Base-by-base conservation (phyloP, 2,888 invertebrate genomes). In the Crepidodera aurea region DNA sequence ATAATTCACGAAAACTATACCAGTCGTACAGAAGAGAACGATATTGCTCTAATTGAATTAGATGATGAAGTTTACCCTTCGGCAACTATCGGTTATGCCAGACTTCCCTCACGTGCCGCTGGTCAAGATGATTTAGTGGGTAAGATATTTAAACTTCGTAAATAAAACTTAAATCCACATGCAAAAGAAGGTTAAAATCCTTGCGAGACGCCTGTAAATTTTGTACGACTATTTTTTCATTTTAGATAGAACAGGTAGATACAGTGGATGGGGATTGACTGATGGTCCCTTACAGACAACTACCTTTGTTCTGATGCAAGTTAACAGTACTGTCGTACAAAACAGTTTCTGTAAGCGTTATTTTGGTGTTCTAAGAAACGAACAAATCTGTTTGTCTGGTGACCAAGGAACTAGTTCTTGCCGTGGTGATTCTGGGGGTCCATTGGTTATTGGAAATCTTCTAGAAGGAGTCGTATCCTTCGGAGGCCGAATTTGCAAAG, bases 221-320 rank as follows among this genome's bases (percentile, higher is more conserved):
- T 27, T 6, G 27, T 27, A 27, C 7, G 7, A 7, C 7, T 27
- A 6, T 27, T 6, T 27, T 7, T 27, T 27, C 27, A 27, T 61
- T 61, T 29, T 27, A 50, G 65, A 60, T 6, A 15, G 34, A 12
- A 46, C 15, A 16, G 67, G 51, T 0, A 67, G 51, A 53, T 34
- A 66, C n/a, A 69, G 69, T 46, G 69, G 69, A 1, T 69, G 69
- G 69, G 69, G 69, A 7, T 44, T 63, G n/a, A 58, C 61, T 15
- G 42, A 50, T 16, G 69, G 63, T n/a, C 37, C 50, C 5, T 58
- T 39, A 8, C 27, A 4, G 7, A 8, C 40, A 1, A 25, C 25
- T 1, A 58, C 67, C 8, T 44, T 48, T 0, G 65, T 64, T 13
- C 57, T 69, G n/a, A 50, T n/a, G n/a, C n/a, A n/a, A n/a, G n/a